phyloP scores from a whole-genome alignment of 2,113 vertebrate species.

The Lamprotornis superbus region DNA sequence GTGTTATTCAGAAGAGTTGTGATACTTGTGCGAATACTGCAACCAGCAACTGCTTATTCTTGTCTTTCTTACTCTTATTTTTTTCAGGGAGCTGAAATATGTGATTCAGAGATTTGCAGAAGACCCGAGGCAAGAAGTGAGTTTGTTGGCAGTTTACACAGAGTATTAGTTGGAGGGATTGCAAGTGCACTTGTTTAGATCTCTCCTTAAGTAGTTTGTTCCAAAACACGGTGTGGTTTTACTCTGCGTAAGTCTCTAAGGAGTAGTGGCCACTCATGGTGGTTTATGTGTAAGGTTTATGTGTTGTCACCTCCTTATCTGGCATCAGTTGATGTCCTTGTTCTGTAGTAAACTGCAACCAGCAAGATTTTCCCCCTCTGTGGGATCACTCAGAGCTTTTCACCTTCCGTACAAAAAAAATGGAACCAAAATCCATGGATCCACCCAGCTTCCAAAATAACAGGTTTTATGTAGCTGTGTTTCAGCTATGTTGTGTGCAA shows the following conservation, averaged over 20 bases:
- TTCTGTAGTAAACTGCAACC: neutral
- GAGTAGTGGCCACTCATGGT: neutral
- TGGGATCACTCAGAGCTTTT: neutral
- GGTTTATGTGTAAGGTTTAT: neutral
- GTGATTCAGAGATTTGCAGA: constrained; percentile 99
- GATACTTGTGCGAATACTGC: neutral
- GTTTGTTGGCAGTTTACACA: neutral
- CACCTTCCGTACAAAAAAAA: neutral
- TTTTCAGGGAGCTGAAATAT: constrained; percentile 91
- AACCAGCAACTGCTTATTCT: neutral
- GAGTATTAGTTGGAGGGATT: neutral
- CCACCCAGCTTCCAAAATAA: neutral
- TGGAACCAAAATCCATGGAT: neutral
- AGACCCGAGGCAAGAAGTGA: constrained; percentile 96
- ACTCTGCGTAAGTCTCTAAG: neutral
- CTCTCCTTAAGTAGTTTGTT: neutral
- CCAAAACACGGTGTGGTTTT: neutral
- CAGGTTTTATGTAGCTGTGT: neutral
- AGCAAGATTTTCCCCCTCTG: neutral
- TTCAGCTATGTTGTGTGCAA: neutral
- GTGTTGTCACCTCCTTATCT: neutral
- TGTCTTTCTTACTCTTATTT: neutral
- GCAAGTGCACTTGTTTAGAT: neutral
- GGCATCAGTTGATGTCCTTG: neutral
- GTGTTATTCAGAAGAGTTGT: neutral